Percentiles rank a stretch among this genome's conserved stretches.
These are phyloP conservation scores for Eristalis intricaria DNA, from an alignment of 2,888 invertebrate species.

Conservation along the genomic window DNA sequence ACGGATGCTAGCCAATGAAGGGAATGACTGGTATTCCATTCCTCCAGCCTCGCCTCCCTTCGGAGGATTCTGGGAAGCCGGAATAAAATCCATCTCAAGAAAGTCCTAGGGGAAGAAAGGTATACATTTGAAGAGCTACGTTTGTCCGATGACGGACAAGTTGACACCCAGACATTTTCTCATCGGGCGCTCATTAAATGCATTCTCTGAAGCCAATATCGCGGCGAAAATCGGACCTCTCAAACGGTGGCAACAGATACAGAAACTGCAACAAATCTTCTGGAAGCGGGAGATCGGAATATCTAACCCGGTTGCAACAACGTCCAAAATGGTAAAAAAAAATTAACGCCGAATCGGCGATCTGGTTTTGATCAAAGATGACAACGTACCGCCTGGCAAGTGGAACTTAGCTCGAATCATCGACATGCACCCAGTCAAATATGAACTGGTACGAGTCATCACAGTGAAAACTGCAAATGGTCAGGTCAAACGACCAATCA, in stretches of 20 bases:
- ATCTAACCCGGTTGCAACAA: not conserved
- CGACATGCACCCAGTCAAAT: too few relatives aligned
- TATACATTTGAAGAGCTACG: too few relatives aligned
- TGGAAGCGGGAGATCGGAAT: not conserved
- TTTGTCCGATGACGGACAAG: constrained; percentile 1
- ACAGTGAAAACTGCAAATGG: too few relatives aligned
- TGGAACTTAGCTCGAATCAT: not conserved
- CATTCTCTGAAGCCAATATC: not conserved
- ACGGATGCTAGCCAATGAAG: not conserved
- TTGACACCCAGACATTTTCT: not conserved
- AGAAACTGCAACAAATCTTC: not conserved
- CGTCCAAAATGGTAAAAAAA: too few relatives aligned
- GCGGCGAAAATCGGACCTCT: not conserved
- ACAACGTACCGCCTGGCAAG: not conserved
- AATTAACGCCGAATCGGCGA: not conserved
- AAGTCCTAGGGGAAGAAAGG: not conserved
- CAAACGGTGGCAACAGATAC: not conserved
- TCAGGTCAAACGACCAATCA: not conserved
- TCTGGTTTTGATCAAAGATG: not conserved
- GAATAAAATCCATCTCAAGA: not conserved
- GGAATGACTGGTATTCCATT: not conserved
- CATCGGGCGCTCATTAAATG: not conserved
- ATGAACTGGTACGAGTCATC: too few relatives aligned
- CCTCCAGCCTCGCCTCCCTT: constrained; percentile 5
- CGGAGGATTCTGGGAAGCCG: constrained; percentile 12